Conservation (phyloP, 2,888 invertebrate species). For the Noctua janthina region DNA sequence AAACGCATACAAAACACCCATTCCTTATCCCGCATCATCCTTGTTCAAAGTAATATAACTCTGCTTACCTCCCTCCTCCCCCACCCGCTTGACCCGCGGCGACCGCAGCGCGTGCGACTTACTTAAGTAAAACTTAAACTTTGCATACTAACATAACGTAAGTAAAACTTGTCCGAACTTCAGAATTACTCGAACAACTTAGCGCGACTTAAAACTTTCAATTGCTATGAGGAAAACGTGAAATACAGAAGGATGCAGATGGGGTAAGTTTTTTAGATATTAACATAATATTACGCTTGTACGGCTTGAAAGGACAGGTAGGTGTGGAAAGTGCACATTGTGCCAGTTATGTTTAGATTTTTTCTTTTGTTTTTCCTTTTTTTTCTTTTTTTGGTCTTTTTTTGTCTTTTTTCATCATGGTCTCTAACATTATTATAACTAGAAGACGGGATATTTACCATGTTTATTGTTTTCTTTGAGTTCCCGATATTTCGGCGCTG, state of each 20-base stretch:
- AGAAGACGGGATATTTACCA: too few relatives aligned
- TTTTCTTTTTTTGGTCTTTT: too few relatives aligned
- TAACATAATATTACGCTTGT: neutral
- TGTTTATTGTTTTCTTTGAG: too few relatives aligned
- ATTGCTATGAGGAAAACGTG: constrained; percentile 41
- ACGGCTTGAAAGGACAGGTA: too few relatives aligned
- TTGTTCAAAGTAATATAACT: constrained; percentile 7
- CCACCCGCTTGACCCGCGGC: constrained; percentile 29
- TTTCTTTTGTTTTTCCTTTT: too few relatives aligned
- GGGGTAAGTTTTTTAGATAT: constrained; percentile 13
- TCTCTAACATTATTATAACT: too few relatives aligned
- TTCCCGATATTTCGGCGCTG: too few relatives aligned
- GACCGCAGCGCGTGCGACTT: constrained; percentile 43
- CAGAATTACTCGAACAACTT: constrained; percentile 57
- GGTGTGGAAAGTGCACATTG: too few relatives aligned
- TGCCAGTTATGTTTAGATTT: too few relatives aligned
- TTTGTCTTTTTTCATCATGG: too few relatives aligned
- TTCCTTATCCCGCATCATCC: neutral
- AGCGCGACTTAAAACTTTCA: constrained; percentile 60
- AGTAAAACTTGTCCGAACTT: constrained; percentile 49
- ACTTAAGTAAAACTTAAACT: constrained; percentile 31
- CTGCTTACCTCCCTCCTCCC: neutral
- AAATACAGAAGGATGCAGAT: constrained; percentile 24
- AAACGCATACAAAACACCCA: constrained; percentile 1
- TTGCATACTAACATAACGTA: constrained; percentile 36